phyloP scores from a whole-genome alignment of 2,113 vertebrate genomes.

The Potamarius usumacintae region DNA sequence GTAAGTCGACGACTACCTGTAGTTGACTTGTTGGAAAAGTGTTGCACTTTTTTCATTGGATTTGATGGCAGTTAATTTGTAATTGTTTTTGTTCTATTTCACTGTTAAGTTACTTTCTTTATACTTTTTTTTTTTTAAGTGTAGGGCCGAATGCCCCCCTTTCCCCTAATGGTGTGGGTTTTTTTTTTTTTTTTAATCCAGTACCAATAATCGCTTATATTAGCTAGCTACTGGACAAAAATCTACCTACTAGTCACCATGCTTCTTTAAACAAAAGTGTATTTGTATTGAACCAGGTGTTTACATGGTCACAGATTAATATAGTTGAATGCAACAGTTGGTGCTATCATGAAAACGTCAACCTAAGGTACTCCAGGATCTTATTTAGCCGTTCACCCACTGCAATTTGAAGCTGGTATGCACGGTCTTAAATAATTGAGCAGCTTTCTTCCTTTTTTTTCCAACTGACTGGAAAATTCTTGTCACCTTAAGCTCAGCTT shows the following conservation, averaged over 20 bases:
- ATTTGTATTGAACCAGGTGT: not conserved
- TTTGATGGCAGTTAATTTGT: too few relatives aligned
- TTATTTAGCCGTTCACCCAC: not conserved
- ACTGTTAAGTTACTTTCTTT: too few relatives aligned
- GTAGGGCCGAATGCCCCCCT: too few relatives aligned
- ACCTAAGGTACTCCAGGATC: not conserved
- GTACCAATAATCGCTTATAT: not conserved
- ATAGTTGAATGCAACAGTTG: not conserved
- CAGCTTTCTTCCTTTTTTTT: not conserved
- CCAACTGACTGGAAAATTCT: not conserved
- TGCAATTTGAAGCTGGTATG: not conserved
- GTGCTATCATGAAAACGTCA: not conserved
- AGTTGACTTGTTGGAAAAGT: too few relatives aligned
- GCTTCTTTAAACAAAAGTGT: not conserved
- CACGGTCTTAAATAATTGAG: slow-evolving; percentile 13
- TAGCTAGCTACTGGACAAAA: not conserved
- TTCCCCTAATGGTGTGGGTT: not conserved
- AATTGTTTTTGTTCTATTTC: too few relatives aligned
- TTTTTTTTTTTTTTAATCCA: not conserved
- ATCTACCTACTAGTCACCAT: not conserved
- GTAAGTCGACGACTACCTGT: too few relatives aligned
- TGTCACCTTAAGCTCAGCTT: not conserved
- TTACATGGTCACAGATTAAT: not conserved
- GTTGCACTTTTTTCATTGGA: too few relatives aligned
- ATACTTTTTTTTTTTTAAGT: too few relatives aligned